Conservation (phyloP, 23 tunicate species). For the Aplidium turbinatum region DNA sequence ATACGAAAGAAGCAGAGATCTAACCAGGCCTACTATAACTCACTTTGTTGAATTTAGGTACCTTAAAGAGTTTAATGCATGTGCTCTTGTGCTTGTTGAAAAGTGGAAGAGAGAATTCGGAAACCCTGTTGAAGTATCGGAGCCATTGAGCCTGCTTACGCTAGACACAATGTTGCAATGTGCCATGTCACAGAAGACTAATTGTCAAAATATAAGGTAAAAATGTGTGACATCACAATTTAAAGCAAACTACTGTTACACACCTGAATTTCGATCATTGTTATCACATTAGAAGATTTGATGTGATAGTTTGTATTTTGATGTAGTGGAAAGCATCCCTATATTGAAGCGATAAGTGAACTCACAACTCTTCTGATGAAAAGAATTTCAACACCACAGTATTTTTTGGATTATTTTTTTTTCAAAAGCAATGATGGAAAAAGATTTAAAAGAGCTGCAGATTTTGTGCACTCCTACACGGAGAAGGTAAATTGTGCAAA, state of each 20-base stretch:
- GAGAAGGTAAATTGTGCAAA: slow-evolving; percentile 26
- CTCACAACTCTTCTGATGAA: not conserved
- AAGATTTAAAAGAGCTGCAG: slow-evolving; percentile 28
- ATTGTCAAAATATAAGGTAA: slow-evolving; percentile 44
- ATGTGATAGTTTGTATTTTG: not conserved
- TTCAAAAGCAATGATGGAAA: slow-evolving; percentile 32
- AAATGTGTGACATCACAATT: no score
- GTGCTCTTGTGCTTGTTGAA: slow-evolving; percentile 24
- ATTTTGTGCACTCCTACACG: slow-evolving; percentile 31
- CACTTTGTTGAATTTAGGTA: slow-evolving; percentile 57
- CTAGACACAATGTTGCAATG: slow-evolving; percentile 77
- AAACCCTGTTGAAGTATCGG: slow-evolving; percentile 33
- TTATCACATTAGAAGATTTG: not conserved
- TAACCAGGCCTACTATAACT: no score
- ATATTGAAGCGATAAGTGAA: slow-evolving; percentile 36
- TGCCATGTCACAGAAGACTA: slow-evolving; percentile 59
- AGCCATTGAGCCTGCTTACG: slow-evolving; percentile 56
- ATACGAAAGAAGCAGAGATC: no score
- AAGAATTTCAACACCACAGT: slow-evolving; percentile 36
- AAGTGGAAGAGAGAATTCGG: slow-evolving; percentile 30
- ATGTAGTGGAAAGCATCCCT: slow-evolving; percentile 19
- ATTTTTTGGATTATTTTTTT: slow-evolving; percentile 44
- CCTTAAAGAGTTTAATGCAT: slow-evolving; percentile 34
- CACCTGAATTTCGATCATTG: no score
- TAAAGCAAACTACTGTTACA: no score